phyloP scores from a whole-genome alignment of 2,113 vertebrate species.

The Larimichthys polyactis region DNA sequence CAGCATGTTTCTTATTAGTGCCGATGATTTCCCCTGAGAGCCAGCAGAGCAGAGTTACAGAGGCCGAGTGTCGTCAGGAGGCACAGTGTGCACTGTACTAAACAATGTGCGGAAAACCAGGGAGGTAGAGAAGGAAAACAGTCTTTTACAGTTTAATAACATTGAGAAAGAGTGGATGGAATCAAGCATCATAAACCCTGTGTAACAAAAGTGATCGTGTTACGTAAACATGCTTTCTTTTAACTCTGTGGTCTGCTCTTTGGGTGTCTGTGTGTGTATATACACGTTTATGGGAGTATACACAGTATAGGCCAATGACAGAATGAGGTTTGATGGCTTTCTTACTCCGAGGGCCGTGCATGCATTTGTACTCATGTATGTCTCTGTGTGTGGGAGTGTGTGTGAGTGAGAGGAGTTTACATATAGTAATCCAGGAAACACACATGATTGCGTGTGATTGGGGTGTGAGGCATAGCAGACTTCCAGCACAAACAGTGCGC shows the following conservation, averaged over 20 bases:
- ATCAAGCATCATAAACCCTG: conserved; percentile 64
- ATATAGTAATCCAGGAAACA: conserved; percentile 71
- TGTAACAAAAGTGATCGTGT: conserved; percentile 65
- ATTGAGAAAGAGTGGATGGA: conserved; percentile 69
- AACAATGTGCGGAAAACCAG: conserved; percentile 68
- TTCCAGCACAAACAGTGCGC: conserved; percentile 71
- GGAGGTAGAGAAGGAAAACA: conserved; percentile 71
- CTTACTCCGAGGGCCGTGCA: conserved; percentile 29
- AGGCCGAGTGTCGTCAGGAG: conserved; percentile 77
- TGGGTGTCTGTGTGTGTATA: conserved; percentile 58
- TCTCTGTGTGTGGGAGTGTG: conserved; percentile 46
- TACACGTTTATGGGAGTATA: conserved; percentile 43
- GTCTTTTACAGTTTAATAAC: conserved; percentile 70
- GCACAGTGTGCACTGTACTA: conserved; percentile 66
- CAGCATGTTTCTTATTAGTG: conserved; percentile 82
- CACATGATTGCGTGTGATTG: conserved; percentile 68
- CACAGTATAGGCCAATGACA: conserved; percentile 42
- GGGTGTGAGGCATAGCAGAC: conserved; percentile 68
- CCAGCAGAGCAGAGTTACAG: conserved; percentile 61
- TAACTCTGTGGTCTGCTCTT: conserved; percentile 37
- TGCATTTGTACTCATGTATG: conserved; percentile 5
- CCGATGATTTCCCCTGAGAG: conserved; percentile 76
- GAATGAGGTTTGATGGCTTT: conserved; percentile 58
- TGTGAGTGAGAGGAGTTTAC: conserved; percentile 65
- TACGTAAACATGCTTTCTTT: conserved; percentile 65